Base-by-base conservation (phyloP, 2,888 invertebrate species). In the Protophormia terraenovae region DNA sequence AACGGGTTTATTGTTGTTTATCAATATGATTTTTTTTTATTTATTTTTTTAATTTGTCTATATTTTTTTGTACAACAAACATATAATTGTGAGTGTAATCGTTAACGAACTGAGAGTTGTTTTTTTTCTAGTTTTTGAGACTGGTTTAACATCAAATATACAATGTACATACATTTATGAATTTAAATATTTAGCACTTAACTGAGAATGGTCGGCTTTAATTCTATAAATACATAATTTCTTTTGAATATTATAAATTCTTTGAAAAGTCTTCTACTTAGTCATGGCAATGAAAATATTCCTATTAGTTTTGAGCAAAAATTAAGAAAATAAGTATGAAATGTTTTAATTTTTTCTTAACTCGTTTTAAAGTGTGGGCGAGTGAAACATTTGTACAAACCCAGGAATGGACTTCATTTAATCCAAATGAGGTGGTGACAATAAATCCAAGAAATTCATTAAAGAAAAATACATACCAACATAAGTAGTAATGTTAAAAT, bases 1-100 rank as follows among this genome's bases (percentile, higher is more conserved):
- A 83, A 83, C 83, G 67, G 35, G 83, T 75, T 80, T 80, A 73
- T 47, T 41, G 45, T 66, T 60, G 27, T 55, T 69, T 76, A 41
- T 60, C 32, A 19, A 50, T 66, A 29, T 69, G 12, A 6, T 58
- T 72, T 41, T 38, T 32, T 8, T 71, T 35, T 71, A 14, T 7
- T 41, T 16, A 22, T 32, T 38, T 53, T 45, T 45, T 55, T 29
- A 14, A 16, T 27, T 8, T 41, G 7, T 53, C n/a, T 29, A 5
- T 38, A 19, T 53, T 50, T 24, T 6, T 38, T 10, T 55, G 24
- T 71, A 38, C 47, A 45, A 19, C 35, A 3, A 22, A 7, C 66
- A n/a, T 45, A 24, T 16, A 3, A 22, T 50, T 50, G 47, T 50
- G 47, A 50, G 24, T n/a, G 35, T 16, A 16, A n/a, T 47, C 7